Evolutionary conservation across 2,888 invertebrate species (phyloP).

Genomic region (Atrina japonica): DNA sequence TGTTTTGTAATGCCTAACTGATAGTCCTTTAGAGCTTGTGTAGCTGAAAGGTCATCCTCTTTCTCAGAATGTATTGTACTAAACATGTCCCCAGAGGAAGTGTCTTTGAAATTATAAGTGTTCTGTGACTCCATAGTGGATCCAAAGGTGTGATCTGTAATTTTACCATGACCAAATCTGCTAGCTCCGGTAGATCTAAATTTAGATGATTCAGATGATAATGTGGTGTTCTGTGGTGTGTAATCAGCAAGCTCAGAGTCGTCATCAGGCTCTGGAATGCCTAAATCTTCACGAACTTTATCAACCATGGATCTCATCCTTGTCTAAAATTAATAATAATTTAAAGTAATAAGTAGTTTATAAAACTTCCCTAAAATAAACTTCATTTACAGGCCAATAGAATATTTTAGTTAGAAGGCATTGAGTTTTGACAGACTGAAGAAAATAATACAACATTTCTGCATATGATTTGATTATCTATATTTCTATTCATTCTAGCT

Average conservation of each 20-base stretch:
- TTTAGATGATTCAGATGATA: slow-evolving; percentile 22
- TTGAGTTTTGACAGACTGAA: neutral
- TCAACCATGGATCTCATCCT: slow-evolving; percentile 44
- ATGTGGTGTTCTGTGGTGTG: slow-evolving; percentile 14
- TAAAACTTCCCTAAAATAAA: neutral
- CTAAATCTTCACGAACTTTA: slow-evolving; percentile 42
- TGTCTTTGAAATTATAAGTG: slow-evolving; percentile 58
- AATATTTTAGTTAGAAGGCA: neutral
- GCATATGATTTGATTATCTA: too few relatives aligned
- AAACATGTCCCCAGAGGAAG: slow-evolving; percentile 58
- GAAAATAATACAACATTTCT: too few relatives aligned
- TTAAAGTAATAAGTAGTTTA: neutral
- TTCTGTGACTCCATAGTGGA: slow-evolving; percentile 56
- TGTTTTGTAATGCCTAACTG: slow-evolving; percentile 57
- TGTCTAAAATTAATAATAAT: slow-evolving; percentile 16
- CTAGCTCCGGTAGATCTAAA: slow-evolving; percentile 2
- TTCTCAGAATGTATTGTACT: slow-evolving; percentile 60
- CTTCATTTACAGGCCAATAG: neutral
- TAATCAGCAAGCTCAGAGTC: slow-evolving; percentile 31
- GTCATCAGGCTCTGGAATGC: slow-evolving; percentile 33
- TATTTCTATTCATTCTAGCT: too few relatives aligned
- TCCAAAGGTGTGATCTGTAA: slow-evolving; percentile 29
- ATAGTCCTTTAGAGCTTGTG: slow-evolving; percentile 64
- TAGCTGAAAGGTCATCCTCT: slow-evolving; percentile 58
- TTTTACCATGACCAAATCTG: slow-evolving; percentile 1